These are phyloP conservation scores for Agrotis ipsilon DNA, from an alignment of 2,888 invertebrate species.

Conservation along the genomic window DNA sequence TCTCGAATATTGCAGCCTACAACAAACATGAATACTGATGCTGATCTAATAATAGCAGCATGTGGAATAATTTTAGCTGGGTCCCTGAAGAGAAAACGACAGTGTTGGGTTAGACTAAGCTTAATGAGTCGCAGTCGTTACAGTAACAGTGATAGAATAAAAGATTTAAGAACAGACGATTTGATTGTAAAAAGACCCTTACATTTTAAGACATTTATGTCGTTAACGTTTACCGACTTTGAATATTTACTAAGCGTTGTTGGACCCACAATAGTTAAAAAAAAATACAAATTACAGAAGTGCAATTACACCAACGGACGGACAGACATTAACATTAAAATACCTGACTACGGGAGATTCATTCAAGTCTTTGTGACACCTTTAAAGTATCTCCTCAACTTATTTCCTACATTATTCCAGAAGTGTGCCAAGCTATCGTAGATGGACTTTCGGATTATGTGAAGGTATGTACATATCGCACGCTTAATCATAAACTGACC, in stretches of 20 bases:
- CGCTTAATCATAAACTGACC: too few relatives aligned
- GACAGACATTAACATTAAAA: slow-evolving; percentile 45
- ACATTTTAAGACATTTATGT: slow-evolving; percentile 44
- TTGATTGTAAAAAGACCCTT: slow-evolving; percentile 50
- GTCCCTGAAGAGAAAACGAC: slow-evolving; percentile 47
- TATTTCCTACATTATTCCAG: slow-evolving; percentile 47
- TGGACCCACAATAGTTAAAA: slow-evolving; percentile 60
- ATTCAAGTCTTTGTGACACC: slow-evolving; percentile 46
- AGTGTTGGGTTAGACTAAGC: slow-evolving; percentile 52
- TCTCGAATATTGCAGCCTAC: slow-evolving; percentile 53
- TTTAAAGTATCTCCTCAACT: slow-evolving; percentile 52
- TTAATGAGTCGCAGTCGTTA: slow-evolving; percentile 57
- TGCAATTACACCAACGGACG: slow-evolving; percentile 46
- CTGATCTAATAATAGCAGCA: slow-evolving; percentile 53
- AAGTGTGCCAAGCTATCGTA: slow-evolving; percentile 47
- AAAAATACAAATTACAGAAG: slow-evolving; percentile 52
- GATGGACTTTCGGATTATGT: slow-evolving; percentile 50
- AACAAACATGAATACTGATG: slow-evolving; percentile 53
- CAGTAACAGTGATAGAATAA: slow-evolving; percentile 52
- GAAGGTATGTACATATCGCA: slow-evolving; percentile 43
- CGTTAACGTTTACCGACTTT: slow-evolving; percentile 54
- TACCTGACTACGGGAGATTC: slow-evolving; percentile 48
- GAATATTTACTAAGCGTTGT: slow-evolving; percentile 63
- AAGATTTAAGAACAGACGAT: slow-evolving; percentile 49
- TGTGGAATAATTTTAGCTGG: slow-evolving; percentile 52